A percentile compares a stretch with the other conserved stretches of the same genome.
Conservation (phyloP, 2,797 vertebrate species). For the Diceros bicornis region DNA sequence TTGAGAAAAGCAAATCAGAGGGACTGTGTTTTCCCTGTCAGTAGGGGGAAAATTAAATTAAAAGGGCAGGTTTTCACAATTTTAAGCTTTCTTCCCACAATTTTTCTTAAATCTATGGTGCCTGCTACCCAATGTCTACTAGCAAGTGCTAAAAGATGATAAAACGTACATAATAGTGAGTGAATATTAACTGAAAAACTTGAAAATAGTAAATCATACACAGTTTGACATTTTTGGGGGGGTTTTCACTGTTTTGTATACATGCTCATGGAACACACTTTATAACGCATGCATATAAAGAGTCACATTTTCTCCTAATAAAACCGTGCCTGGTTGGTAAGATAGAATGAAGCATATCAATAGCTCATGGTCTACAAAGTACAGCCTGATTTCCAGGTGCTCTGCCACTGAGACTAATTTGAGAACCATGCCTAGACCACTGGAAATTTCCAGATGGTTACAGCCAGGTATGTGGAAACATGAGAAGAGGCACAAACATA, state of each 20-base stretch:
- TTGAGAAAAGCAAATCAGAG: background rate
- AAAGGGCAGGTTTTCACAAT: background rate
- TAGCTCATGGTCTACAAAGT: background rate
- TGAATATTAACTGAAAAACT: constrained; percentile 8
- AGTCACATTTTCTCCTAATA: constrained; percentile 42
- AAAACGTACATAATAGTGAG: constrained; percentile 8
- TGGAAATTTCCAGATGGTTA: constrained; percentile 45
- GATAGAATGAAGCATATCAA: background rate
- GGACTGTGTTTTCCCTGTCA: background rate
- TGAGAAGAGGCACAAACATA: constrained; percentile 7
- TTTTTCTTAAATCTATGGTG: constrained; percentile 23
- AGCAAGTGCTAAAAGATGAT: constrained; percentile 42
- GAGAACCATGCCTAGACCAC: constrained; percentile 1
- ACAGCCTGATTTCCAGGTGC: background rate
- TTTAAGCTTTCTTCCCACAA: background rate
- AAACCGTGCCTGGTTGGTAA: background rate
- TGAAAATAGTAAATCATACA: background rate
- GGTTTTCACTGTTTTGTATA: background rate
- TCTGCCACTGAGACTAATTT: background rate
- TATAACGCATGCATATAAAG: background rate
- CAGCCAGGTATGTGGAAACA: constrained; percentile 24
- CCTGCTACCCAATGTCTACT: background rate
- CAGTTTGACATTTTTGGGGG: background rate
- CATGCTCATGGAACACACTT: background rate
- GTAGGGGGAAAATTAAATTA: background rate